These are phyloP conservation scores for Rhinogobius similis DNA, from an alignment of 2,113 vertebrate genomes.

Conservation along the genomic window DNA sequence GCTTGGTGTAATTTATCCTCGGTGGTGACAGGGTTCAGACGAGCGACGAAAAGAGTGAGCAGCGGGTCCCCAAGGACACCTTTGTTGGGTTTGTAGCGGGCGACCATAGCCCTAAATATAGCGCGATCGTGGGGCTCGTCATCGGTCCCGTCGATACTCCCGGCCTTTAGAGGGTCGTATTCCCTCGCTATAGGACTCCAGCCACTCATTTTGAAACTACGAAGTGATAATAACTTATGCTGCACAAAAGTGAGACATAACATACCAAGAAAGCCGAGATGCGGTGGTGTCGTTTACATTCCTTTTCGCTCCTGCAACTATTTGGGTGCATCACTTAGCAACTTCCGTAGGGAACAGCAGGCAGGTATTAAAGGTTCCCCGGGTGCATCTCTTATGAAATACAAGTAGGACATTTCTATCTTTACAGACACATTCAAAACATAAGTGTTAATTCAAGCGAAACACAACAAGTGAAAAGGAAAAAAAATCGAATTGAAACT, in stretches of 20 bases:
- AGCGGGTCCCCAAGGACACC: slow-evolving; percentile 87
- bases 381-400: too few relatives aligned
- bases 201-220: slow-evolving; percentile 78
- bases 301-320: background rate
- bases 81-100: slow-evolving; percentile 88
- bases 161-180: slow-evolving; percentile 92
- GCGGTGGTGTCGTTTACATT: background rate
- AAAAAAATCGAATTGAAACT: too few relatives aligned
- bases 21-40: slow-evolving; percentile 88
- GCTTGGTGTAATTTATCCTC: slow-evolving; percentile 88
- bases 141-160: slow-evolving; percentile 95
- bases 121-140: slow-evolving; percentile 94
- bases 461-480: too few relatives aligned
- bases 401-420: background rate
- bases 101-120: slow-evolving; percentile 90
- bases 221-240: background rate
- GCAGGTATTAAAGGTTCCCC: slow-evolving; percentile 11
- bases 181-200: slow-evolving; percentile 92
- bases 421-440: background rate
- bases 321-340: slow-evolving; percentile 20
- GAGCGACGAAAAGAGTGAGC: slow-evolving; percentile 89
- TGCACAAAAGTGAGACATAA: too few relatives aligned
- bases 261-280: background rate
- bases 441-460: too few relatives aligned
- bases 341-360: slow-evolving; percentile 38